phyloP scores from a whole-genome alignment of 23 tunicate species.

The Clavelina lepadiformis region DNA sequence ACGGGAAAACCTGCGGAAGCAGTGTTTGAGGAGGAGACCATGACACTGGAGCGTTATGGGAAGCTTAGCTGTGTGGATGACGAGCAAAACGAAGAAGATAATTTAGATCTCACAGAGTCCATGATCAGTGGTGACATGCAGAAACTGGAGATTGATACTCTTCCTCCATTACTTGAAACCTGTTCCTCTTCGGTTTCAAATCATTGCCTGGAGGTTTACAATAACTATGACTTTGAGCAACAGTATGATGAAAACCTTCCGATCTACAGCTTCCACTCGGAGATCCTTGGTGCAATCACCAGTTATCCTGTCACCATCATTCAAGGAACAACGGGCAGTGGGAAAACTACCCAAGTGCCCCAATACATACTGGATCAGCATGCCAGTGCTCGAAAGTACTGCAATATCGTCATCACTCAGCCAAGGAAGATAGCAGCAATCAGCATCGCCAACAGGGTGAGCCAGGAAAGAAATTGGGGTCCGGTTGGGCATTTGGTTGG shows the following conservation, averaged over 20 bases:
- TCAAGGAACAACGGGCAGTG: slow-evolving; percentile 97
- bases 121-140: slow-evolving; percentile 53
- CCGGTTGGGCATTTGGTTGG: slow-evolving; percentile 93
- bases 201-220: slow-evolving; percentile 4
- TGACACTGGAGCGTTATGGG: slow-evolving; percentile 1
- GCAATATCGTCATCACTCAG: slow-evolving; percentile 88
- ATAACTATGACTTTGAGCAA: slow-evolving; percentile 34
- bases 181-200: not conserved
- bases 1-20: slow-evolving; percentile 9
- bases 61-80: not conserved
- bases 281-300: slow-evolving; percentile 21
- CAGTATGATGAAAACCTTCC: slow-evolving; percentile 30
- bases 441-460: slow-evolving; percentile 77
- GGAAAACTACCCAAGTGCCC: slow-evolving; percentile 98
- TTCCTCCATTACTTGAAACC: slow-evolving; percentile 5
- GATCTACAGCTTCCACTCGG: slow-evolving; percentile 7
- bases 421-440: slow-evolving; percentile 87
- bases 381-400: slow-evolving; percentile 35
- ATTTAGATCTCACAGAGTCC: not conserved
- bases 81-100: slow-evolving; percentile 12
- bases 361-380: slow-evolving; percentile 77
- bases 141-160: slow-evolving; percentile 48
- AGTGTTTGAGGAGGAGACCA: not conserved
- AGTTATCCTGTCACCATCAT: slow-evolving; percentile 65
- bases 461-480: slow-evolving; percentile 75